phyloP scores from a whole-genome alignment of 2,888 invertebrate species.

The Aleiodes testaceus region DNA sequence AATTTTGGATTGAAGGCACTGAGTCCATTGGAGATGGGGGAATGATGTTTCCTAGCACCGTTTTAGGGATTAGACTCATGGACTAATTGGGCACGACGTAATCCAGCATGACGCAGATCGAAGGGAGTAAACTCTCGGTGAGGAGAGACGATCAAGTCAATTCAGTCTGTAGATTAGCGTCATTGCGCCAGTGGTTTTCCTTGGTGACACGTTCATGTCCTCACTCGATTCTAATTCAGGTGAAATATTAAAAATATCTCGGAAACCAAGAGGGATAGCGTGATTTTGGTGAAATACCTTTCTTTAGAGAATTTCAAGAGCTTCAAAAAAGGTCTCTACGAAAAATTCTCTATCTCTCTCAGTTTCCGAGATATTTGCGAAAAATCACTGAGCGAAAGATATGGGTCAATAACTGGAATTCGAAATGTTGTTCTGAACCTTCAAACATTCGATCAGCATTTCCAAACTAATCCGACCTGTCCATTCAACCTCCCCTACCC shows the following conservation, averaged over 20 bases:
- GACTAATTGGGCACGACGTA: conserved; percentile 51
- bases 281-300: too few species aligned
- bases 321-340: too few species aligned
- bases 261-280: too few species aligned
- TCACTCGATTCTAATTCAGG: neutral
- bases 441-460: conserved; percentile 48
- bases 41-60: conserved; percentile 22
- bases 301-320: too few species aligned
- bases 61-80: conserved; percentile 38
- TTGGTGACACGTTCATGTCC: conserved; percentile 46
- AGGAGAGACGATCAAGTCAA: conserved; percentile 46
- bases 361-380: too few species aligned
- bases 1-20: too few species aligned
- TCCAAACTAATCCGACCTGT: conserved; percentile 48
- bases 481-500: conserved; percentile 19
- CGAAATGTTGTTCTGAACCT: conserved; percentile 38
- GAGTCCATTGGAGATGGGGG: neutral
- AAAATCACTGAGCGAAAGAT: conserved; percentile 2
- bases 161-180: conserved; percentile 48
- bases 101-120: conserved; percentile 44
- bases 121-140: conserved; percentile 29
- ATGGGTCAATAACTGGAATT: conserved; percentile 46
- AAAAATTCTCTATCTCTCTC: too few species aligned
- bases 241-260: too few species aligned
- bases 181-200: conserved; percentile 47